Percentiles rank a stretch among this genome's conserved stretches.
These are phyloP conservation scores for Mesocentrotus franciscanus DNA, from an alignment of 53 echinoderm and acorn worm species.

Conservation along the genomic window DNA sequence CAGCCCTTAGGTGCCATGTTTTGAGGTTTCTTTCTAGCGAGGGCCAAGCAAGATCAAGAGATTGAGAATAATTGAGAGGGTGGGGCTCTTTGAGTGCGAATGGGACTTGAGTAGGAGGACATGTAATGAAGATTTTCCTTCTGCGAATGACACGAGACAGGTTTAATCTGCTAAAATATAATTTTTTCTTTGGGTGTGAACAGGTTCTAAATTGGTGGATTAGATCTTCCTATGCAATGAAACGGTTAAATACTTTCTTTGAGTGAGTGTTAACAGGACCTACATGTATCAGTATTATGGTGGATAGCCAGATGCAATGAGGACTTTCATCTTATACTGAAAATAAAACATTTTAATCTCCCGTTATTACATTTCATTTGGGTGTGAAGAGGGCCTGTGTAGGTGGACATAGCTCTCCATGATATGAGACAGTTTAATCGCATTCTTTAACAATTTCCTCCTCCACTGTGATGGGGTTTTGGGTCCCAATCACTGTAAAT, in stretches of 20 bases:
- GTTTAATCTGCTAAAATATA: neutral
- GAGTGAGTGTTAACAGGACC: too few relatives aligned
- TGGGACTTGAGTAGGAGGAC: neutral
- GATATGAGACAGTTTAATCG: neutral
- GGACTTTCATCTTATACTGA: too few relatives aligned
- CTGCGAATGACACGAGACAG: neutral
- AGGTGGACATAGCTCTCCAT: neutral
- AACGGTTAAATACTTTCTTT: too few relatives aligned
- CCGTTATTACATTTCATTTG: neutral
- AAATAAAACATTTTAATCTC: neutral
- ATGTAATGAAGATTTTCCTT: constrained; percentile 8
- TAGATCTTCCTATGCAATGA: too few relatives aligned
- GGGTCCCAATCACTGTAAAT: neutral
- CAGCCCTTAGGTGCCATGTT: too few relatives aligned
- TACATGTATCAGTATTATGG: too few relatives aligned
- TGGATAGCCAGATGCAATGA: too few relatives aligned
- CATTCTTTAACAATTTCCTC: neutral
- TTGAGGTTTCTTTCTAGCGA: neutral
- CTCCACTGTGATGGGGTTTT: neutral
- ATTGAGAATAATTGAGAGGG: neutral
- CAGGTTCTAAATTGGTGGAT: neutral
- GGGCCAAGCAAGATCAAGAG: neutral
- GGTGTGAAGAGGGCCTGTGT: constrained; percentile 2
- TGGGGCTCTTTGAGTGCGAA: neutral
- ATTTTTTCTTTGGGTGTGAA: neutral